Evolutionary conservation across 1,140 invertebrate genomes (phyloP).

Genomic region (Solen grandis): DNA sequence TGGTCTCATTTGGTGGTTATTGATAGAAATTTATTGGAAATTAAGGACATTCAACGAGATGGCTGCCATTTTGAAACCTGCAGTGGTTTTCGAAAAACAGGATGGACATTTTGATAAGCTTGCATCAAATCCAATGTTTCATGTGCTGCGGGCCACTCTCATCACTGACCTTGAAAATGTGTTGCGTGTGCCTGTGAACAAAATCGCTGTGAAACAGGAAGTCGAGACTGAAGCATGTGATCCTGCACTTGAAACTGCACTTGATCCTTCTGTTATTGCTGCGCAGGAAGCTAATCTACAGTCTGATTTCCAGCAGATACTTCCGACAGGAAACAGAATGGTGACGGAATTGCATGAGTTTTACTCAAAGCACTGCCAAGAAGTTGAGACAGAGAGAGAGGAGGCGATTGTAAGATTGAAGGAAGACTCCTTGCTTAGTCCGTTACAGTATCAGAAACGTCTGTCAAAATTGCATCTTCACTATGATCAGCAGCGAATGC

Average conservation of each 20-base stretch:
- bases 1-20: no score
- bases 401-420: constrained; percentile 64
- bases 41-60: no score
- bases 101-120: constrained; percentile 57
- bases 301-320: constrained; percentile 65
- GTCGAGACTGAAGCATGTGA: background rate
- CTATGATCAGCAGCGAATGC: constrained; percentile 66
- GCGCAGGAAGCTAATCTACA: constrained; percentile 69
- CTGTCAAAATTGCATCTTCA: constrained; percentile 52
- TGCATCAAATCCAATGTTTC: constrained; percentile 64
- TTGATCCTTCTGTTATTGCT: constrained; percentile 60
- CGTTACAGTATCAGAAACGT: constrained; percentile 57
- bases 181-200: constrained; percentile 13
- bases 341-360: constrained; percentile 66
- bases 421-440: constrained; percentile 39
- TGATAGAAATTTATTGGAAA: no score
- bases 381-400: constrained; percentile 62
- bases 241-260: background rate
- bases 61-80: constrained; percentile 43
- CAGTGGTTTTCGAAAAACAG: background rate
- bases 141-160: constrained; percentile 61
- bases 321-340: constrained; percentile 51
- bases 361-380: constrained; percentile 62
- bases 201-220: constrained; percentile 36
- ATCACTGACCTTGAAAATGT: constrained; percentile 47